phyloP scores from a whole-genome alignment of 2,888 invertebrate species.

The Parapristionchus giblindavisi region DNA sequence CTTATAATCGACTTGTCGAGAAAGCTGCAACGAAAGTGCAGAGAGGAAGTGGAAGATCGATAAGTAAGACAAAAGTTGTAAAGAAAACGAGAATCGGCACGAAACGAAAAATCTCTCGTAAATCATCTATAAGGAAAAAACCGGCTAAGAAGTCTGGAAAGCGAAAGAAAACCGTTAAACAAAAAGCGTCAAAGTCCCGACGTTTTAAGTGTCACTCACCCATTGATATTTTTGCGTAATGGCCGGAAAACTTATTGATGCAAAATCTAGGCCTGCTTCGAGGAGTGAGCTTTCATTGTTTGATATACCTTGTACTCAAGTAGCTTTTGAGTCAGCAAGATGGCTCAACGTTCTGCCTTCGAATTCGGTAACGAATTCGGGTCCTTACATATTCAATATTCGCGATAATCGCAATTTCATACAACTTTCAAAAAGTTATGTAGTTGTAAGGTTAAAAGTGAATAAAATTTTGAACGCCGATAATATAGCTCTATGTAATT shows the following conservation, averaged over 20 bases:
- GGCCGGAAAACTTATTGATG: conserved; percentile 7
- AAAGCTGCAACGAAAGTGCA: no score
- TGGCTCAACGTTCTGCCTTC: background rate
- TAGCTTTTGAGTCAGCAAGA: background rate
- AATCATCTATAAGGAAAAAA: no score
- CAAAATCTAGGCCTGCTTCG: background rate
- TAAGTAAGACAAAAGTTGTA: no score
- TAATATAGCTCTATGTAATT: background rate
- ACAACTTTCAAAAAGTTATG: background rate
- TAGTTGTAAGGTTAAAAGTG: background rate
- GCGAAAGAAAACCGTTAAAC: background rate
- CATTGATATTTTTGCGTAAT: conserved; percentile 9
- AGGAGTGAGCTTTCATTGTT: background rate
- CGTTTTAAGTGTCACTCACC: background rate
- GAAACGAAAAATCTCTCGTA: no score
- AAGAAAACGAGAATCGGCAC: no score
- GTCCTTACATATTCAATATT: conserved; percentile 4
- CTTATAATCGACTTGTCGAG: no score
- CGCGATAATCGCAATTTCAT: conserved; percentile 2
- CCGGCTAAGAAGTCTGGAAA: no score
- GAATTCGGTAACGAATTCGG: background rate
- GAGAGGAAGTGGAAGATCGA: no score
- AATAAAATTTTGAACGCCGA: conserved; percentile 6
- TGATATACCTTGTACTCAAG: conserved; percentile 11
- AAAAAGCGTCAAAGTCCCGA: background rate